Percentiles rank a stretch among this genome's conserved stretches.
Evolutionary conservation across 2,113 vertebrate species (phyloP).

Genomic region (Alaudala cheleensis): DNA sequence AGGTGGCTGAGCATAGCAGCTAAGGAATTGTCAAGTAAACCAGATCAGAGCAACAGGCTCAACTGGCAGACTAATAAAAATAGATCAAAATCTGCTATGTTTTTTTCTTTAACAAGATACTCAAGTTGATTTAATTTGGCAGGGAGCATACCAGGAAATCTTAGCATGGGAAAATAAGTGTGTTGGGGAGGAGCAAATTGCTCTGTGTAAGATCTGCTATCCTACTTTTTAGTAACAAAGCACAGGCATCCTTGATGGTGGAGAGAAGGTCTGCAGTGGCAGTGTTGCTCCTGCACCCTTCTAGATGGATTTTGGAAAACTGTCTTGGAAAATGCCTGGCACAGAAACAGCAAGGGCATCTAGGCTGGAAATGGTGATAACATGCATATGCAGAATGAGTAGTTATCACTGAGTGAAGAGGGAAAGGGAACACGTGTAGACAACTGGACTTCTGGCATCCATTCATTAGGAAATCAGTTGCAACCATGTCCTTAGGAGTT

Average conservation of each 20-base stretch:
- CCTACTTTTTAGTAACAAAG: not conserved
- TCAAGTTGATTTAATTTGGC: conserved; percentile 4
- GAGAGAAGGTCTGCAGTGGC: not conserved
- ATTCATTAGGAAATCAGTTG: not conserved
- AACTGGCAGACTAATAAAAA: conserved; percentile 1
- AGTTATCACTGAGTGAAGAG: rapidly evolving
- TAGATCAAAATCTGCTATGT: not conserved
- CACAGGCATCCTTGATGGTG: not conserved
- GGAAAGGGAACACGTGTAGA: rapidly evolving
- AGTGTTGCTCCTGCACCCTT: not conserved
- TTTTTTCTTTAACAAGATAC: not conserved
- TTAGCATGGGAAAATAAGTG: not conserved
- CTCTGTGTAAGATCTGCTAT: not conserved
- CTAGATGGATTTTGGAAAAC: rapidly evolving
- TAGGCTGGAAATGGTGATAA: not conserved
- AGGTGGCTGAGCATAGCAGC: not conserved
- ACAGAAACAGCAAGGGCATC: not conserved
- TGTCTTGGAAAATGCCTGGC: not conserved
- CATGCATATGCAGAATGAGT: rapidly evolving
- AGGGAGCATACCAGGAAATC: not conserved
- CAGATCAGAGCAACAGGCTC: not conserved
- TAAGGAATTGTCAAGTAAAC: not conserved
- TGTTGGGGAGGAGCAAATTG: not conserved
- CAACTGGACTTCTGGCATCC: not conserved
- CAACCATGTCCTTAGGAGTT: not conserved